Evolutionary conservation across 2,888 invertebrate genomes (phyloP).

Genomic region (Chrysodeixis includens): DNA sequence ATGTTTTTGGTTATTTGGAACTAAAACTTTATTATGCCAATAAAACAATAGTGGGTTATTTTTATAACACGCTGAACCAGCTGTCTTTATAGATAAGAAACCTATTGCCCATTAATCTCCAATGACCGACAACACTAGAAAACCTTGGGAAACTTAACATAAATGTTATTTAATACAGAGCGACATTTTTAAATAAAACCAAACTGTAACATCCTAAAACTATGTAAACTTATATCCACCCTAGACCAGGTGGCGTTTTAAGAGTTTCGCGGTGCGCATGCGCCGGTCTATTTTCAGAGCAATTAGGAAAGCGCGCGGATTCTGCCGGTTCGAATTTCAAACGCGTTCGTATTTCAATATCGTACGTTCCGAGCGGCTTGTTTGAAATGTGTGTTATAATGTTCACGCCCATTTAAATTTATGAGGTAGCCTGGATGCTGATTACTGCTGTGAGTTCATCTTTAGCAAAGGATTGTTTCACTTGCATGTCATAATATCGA

Average conservation of each 20-base stretch:
- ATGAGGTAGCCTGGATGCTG: neutral
- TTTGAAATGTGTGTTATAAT: conserved; percentile 26
- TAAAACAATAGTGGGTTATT: neutral
- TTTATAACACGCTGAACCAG: neutral
- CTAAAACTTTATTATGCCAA: neutral
- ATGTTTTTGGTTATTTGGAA: neutral
- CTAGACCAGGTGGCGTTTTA: conserved; percentile 70
- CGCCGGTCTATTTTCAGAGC: conserved; percentile 80
- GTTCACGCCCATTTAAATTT: conserved; percentile 19
- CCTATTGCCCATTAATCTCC: neutral
- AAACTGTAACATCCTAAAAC: neutral
- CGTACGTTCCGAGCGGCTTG: conserved; percentile 32
- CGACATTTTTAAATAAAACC: neutral
- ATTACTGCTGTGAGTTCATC: neutral
- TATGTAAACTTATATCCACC: conserved; percentile 45
- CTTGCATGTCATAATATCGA: too few species aligned
- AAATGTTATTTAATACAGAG: neutral
- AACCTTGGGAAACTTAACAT: too few species aligned
- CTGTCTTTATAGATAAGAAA: neutral
- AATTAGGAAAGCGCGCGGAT: conserved; percentile 79
- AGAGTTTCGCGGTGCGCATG: conserved; percentile 62
- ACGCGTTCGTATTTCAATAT: conserved; percentile 63
- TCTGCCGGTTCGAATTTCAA: conserved; percentile 76
- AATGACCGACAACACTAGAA: too few species aligned
- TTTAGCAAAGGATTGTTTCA: neutral